Conservation (phyloP, 2,113 vertebrate species). For the Pionites leucogaster region DNA sequence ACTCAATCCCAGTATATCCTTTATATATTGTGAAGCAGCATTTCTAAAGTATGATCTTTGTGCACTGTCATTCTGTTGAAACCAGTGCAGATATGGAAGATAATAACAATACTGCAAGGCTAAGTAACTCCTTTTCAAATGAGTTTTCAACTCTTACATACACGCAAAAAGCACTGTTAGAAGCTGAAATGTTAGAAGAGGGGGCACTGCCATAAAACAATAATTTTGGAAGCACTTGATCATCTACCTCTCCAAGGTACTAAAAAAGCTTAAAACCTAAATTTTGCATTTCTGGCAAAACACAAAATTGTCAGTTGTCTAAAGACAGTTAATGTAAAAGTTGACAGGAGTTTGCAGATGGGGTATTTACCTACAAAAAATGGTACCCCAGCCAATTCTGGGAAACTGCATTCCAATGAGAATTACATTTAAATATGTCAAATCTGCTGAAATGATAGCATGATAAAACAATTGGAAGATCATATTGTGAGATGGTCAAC, state of each 20-base stretch:
- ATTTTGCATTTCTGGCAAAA: background rate
- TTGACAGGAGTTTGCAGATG: background rate
- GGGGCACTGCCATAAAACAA: background rate
- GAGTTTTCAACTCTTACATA: background rate
- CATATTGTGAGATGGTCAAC: background rate
- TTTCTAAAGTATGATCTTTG: background rate
- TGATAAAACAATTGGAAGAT: slow-evolving; percentile 2
- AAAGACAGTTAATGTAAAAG: background rate
- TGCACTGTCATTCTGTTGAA: background rate
- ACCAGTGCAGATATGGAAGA: background rate
- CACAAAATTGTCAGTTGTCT: background rate
- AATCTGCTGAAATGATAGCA: background rate
- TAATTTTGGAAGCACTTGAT: background rate
- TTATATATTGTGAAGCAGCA: background rate
- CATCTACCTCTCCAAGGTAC: background rate
- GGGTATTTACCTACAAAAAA: background rate
- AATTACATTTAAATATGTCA: background rate
- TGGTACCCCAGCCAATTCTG: background rate
- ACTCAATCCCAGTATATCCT: background rate
- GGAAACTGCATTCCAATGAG: background rate
- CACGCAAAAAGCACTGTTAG: background rate
- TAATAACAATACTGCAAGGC: background rate
- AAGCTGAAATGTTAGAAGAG: background rate
- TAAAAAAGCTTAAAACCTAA: background rate
- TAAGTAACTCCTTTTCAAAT: background rate